Conservation (phyloP, 2,113 vertebrate genomes). For the Gnathonemus longibarbis region DNA sequence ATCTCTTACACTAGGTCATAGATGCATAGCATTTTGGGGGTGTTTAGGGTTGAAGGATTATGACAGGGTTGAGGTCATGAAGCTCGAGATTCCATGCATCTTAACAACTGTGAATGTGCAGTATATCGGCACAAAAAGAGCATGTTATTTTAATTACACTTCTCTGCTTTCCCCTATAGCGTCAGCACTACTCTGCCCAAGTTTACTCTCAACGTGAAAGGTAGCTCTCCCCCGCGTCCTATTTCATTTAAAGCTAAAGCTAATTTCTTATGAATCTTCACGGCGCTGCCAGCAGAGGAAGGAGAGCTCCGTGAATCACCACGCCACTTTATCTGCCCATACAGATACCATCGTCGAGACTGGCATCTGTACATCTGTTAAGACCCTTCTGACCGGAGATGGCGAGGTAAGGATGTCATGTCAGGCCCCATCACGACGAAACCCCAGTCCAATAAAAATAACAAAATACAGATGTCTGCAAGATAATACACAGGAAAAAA, state of each 20-base stretch:
- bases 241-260: not conserved
- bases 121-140: not conserved
- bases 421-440: not conserved
- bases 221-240: slow-evolving; percentile 47
- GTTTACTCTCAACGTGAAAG: slow-evolving; percentile 82
- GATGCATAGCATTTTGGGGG: not conserved
- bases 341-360: slow-evolving; percentile 51
- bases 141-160: not conserved
- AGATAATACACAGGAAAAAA: not conserved
- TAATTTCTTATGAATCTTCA: not conserved
- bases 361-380: slow-evolving; percentile 13
- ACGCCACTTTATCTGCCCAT: not conserved
- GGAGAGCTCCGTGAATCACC: no score
- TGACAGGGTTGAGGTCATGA: not conserved
- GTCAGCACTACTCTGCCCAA: slow-evolving; percentile 80
- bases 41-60: not conserved
- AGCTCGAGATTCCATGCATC: not conserved
- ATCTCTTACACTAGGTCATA: not conserved
- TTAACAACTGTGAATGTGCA: not conserved
- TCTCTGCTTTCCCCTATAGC: slow-evolving; percentile 48
- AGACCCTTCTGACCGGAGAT: slow-evolving; percentile 62
- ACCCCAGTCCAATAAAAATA: not conserved
- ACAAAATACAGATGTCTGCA: not conserved
- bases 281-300: not conserved
- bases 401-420: slow-evolving; percentile 50